phyloP scores from a whole-genome alignment of 2,888 invertebrate species.

The Epinotia nisella region DNA sequence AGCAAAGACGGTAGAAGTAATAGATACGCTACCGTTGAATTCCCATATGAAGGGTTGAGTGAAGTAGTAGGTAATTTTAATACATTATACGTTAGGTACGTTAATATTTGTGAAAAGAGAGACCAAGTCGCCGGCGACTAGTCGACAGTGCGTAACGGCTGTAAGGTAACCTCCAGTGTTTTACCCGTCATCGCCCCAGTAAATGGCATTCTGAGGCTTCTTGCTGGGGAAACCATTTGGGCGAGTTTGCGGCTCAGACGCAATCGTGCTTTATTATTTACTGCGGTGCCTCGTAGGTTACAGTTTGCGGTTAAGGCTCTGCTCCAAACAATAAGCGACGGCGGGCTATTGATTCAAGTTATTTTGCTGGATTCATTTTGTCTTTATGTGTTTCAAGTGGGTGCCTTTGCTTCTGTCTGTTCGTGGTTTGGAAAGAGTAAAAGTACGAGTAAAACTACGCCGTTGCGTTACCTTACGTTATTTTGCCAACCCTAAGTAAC shows the following conservation, averaged over 20 bases:
- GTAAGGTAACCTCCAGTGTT: slow-evolving; percentile 25
- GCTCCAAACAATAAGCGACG: slow-evolving; percentile 47
- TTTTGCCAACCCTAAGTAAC: no score
- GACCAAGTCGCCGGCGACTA: no score
- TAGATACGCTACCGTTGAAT: slow-evolving; percentile 7
- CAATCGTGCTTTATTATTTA: slow-evolving; percentile 69
- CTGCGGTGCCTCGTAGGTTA: slow-evolving; percentile 62
- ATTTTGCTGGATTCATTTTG: background rate
- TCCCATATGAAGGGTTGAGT: background rate
- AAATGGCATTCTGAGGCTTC: slow-evolving; percentile 33
- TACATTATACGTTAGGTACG: background rate
- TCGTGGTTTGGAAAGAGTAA: no score
- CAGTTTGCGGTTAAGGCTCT: slow-evolving; percentile 58
- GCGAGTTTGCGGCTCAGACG: slow-evolving; percentile 69
- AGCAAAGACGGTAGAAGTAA: slow-evolving; percentile 1
- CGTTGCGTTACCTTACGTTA: no score
- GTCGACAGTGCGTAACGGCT: no score
- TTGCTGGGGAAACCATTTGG: slow-evolving; percentile 70
- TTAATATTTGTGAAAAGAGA: background rate
- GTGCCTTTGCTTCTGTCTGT: no score
- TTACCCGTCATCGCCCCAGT: slow-evolving; percentile 44
- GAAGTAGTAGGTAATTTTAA: no score
- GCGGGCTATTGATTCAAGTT: slow-evolving; percentile 33
- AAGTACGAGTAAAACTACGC: no score
- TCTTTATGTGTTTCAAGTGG: no score